A percentile compares a stretch with the other conserved stretches of the same genome.
Conservation (phyloP, 2,888 invertebrate genomes). For the Pyrgus malvae region DNA sequence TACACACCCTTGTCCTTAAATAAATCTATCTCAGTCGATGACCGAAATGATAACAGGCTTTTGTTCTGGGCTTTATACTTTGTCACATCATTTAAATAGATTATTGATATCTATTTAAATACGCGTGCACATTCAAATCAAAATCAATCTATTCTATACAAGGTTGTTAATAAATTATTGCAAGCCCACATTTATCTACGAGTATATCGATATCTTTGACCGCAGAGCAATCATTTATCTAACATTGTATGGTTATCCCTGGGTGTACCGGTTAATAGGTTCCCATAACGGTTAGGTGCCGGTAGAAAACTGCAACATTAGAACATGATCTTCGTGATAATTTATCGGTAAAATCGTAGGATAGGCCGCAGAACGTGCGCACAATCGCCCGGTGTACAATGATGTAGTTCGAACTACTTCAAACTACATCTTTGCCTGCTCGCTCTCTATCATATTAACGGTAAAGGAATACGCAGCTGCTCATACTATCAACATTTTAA, state of each 20-base stretch:
- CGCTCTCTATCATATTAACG: constrained; percentile 23
- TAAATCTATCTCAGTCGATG: constrained; percentile 21
- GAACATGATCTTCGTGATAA: constrained; percentile 76
- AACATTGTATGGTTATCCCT: constrained; percentile 23
- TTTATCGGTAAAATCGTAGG: constrained; percentile 63
- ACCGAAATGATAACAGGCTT: constrained; percentile 22
- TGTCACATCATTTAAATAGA: constrained; percentile 24
- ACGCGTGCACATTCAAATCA: constrained; percentile 16
- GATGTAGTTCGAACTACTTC: constrained; percentile 36
- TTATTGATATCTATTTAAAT: constrained; percentile 24
- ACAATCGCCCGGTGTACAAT: constrained; percentile 52
- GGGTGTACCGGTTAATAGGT: constrained; percentile 36
- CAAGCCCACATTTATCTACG: constrained; percentile 22
- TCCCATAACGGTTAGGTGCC: constrained; percentile 62
- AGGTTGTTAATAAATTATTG: constrained; percentile 25
- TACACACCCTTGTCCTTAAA: constrained; percentile 26
- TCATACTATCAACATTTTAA: constrained; percentile 22
- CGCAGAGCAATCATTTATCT: constrained; percentile 22
- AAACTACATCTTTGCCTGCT: constrained; percentile 15
- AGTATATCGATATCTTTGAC: constrained; percentile 25
- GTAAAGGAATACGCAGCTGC: constrained; percentile 26
- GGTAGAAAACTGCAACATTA: constrained; percentile 58
- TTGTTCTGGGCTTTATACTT: constrained; percentile 22
- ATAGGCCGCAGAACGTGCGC: constrained; percentile 58
- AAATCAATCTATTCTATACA: constrained; percentile 24